phyloP scores from a whole-genome alignment of 2,113 vertebrate species.

The Microcebus griseorufus region DNA sequence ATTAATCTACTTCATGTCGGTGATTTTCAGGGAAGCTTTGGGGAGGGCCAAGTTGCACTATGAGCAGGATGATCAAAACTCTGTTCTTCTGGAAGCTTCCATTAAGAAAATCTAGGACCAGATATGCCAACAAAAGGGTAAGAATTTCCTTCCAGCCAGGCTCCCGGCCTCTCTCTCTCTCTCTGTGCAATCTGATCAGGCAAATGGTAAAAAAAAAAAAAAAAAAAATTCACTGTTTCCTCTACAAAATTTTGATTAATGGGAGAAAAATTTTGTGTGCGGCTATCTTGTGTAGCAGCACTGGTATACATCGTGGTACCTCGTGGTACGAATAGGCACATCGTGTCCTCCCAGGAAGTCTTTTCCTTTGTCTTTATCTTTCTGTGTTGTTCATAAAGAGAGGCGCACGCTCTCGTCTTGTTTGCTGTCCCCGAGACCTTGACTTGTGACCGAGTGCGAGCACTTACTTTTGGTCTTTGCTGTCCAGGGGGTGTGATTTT shows the following conservation, averaged over 20 bases:
- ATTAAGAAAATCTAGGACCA: not conserved
- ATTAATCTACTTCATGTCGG: too few species aligned
- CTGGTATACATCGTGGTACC: not conserved
- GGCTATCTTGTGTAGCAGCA: not conserved
- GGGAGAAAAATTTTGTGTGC: not conserved
- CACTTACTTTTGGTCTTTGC: too few species aligned
- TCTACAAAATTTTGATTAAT: not conserved
- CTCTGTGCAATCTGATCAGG: not conserved
- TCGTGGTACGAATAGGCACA: not conserved
- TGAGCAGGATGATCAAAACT: not conserved
- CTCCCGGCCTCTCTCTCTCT: not conserved
- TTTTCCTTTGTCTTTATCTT: not conserved
- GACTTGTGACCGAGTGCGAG: too few species aligned
- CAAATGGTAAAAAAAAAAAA: not conserved
- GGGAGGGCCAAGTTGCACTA: not conserved
- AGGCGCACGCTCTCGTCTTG: not conserved
- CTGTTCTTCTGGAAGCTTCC: not conserved
- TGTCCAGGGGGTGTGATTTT: too few species aligned
- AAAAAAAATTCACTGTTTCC: not conserved
- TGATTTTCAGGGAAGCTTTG: too few species aligned
- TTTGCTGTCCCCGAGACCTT: too few species aligned
- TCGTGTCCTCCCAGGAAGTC: not conserved
- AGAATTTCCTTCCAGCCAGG: not conserved
- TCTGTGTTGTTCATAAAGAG: not conserved
- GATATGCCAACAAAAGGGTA: not conserved